Base-by-base conservation (phyloP, 2,888 invertebrate genomes). In the Erpobdella octoculata region DNA sequence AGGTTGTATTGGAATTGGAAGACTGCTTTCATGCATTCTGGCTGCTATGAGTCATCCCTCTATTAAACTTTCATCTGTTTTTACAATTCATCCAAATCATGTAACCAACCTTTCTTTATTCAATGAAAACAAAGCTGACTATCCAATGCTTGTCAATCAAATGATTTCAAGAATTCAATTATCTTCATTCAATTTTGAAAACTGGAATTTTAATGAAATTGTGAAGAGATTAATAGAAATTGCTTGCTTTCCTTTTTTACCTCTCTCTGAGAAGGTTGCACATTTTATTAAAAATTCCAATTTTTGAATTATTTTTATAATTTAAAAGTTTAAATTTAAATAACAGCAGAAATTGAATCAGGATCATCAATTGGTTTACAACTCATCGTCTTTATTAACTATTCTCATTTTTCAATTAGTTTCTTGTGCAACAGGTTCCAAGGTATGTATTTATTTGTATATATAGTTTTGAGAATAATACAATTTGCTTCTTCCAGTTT, bases 1-100 rank as follows among this genome's bases (percentile, higher is more conserved):
- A 61, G 80, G 80, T 72, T 78, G 79, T 15, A 77, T 78, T 59
- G 82, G 82, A 3, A 79, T 81, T 78, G 88, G 88, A 78, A 86
- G 89, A 70, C 84, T 91, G 1, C 81, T 91, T 68, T 89, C 90
- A 74, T 89, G 93, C 0, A 89, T 92, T 2, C 86, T 93, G 74
- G 91, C 92, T 59, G 90, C 94, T 0, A 85, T 95, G 75, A 92
- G 92, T 79, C 89, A 89, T 61, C 89, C 91, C 0, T 87, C 88
- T 1, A 88, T 91, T 25, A 87, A 90, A 73, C 83, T 91, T 37
- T 87, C 90, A 38, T 88, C 88, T 72, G 89, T 90, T 53, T 53
- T 53, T 53, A 28, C 53, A 53, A 53, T 53, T 3, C 5, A 28
- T 28, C 35, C 89, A 91, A 83, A 36, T 36, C 18, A 28, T 33